Evolutionary conservation across 2,888 invertebrate genomes (phyloP), one percentile per base, ranked within the genome.

Genomic region (Xanthostigma xanthostigma): DNA sequence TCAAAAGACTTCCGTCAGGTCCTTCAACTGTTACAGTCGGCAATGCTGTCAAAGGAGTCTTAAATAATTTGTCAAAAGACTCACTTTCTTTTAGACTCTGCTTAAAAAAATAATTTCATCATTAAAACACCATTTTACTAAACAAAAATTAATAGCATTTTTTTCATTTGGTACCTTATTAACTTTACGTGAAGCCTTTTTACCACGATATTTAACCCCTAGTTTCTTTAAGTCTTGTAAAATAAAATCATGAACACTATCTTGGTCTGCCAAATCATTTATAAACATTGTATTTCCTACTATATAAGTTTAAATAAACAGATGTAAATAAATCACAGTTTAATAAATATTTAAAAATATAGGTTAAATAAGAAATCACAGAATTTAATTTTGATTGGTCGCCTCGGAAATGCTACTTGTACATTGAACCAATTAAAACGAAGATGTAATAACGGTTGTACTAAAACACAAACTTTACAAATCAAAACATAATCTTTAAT

Each of bases 151-250:
- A 11, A 8, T 33, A 33, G 35, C 11, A 33, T 36, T 33, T 36
- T 13, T 9, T 41, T 2, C 27, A 27, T 27, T 5, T 6, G 3
- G 27, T 27, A 27, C 27, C 27, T 27, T 27, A 27, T 6, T 27
- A 64, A 64, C 44, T 70, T 75, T 72, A 54, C 70, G 60, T 63
- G 77, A 76, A 48, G 68, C 69, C 61, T 82, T 84, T 60, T 84
- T 84, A 43, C 76, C 65, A 46, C 82, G 73, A 62, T 78, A 80
- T 63, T 85, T 85, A 55, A 85, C 72, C 39, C 84, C 84, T 45
- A 79, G 74, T 59, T 74, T 75, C 58, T 79, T 78, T 44, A 85
- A 66, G 64, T 84, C 79, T 52, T 74, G 74, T 13, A 79, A 69
- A 48, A 84, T 75, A 54, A 79, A 63, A 49, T 66, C 64, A 48